These are phyloP conservation scores for Acanthosepion lycidas DNA, from an alignment of 2,888 invertebrate species.

Conservation along the genomic window DNA sequence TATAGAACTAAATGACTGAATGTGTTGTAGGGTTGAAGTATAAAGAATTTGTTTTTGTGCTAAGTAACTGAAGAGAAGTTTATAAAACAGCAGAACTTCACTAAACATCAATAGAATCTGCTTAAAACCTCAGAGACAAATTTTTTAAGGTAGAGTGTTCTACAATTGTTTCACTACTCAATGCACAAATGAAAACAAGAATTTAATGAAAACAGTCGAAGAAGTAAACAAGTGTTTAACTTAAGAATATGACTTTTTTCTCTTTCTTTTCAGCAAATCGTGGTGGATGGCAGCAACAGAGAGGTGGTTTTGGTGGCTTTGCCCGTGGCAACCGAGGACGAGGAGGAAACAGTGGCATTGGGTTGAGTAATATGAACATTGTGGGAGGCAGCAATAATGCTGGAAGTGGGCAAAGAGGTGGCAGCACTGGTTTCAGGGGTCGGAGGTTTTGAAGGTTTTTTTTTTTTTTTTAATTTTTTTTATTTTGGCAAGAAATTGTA, in stretches of 20 bases:
- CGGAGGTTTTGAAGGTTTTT: conserved; percentile 21
- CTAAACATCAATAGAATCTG: too few relatives aligned
- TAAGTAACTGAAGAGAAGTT: too few relatives aligned
- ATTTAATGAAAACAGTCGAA: too few relatives aligned
- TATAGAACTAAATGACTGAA: too few relatives aligned
- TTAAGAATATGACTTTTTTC: not conserved
- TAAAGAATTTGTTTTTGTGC: too few relatives aligned
- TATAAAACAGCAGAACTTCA: too few relatives aligned
- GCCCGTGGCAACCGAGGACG: conserved; percentile 37
- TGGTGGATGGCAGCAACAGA: conserved; percentile 47
- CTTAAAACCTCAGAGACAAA: too few relatives aligned
- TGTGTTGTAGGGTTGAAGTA: too few relatives aligned
- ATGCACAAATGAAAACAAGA: too few relatives aligned
- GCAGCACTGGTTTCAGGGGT: conserved; percentile 24
- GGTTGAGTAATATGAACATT: not conserved
- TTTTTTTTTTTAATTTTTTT: too few relatives aligned
- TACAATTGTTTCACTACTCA: too few relatives aligned
- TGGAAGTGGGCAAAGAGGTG: conserved; percentile 37
- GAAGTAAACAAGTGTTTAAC: not conserved
- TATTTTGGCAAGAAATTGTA: not conserved
- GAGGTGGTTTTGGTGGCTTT: conserved; percentile 44
- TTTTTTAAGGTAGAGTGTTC: too few relatives aligned
- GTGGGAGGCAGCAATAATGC: not conserved
- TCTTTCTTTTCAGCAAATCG: conserved; percentile 1
- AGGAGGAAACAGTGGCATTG: conserved; percentile 34